phyloP scores from a whole-genome alignment of 2,113 vertebrate genomes.

The Castor canadensis region DNA sequence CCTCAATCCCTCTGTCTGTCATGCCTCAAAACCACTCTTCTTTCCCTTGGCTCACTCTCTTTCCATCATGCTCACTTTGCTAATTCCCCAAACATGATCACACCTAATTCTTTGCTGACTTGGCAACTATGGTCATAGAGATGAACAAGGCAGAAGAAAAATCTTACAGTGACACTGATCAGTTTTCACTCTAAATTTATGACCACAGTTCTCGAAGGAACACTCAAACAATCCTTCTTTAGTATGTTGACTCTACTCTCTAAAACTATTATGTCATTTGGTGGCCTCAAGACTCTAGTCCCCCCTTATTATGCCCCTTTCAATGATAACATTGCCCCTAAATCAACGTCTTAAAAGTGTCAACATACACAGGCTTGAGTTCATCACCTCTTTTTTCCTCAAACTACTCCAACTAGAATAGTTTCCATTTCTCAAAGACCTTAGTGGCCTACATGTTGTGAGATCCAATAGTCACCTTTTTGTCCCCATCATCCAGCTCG shows the following conservation, averaged over 20 bases:
- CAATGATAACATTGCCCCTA: not conserved
- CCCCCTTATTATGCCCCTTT: not conserved
- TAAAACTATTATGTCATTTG: not conserved
- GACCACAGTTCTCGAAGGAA: not conserved
- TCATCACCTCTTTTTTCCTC: not conserved
- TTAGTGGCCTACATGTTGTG: not conserved
- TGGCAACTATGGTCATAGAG: not conserved
- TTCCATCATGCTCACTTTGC: not conserved
- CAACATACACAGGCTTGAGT: not conserved
- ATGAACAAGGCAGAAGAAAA: not conserved
- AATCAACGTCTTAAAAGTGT: not conserved
- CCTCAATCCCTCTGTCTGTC: not conserved
- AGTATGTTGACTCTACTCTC: not conserved
- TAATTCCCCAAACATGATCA: not conserved
- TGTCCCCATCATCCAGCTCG: not conserved
- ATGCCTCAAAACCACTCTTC: not conserved
- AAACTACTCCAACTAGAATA: not conserved
- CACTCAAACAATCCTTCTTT: not conserved
- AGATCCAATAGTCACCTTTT: not conserved
- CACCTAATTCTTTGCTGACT: not conserved
- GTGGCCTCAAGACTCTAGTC: not conserved
- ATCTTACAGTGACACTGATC: not conserved
- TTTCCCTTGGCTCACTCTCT: not conserved
- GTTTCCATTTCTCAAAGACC: not conserved
- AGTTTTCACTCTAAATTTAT: not conserved